Evolutionary conservation across 2,797 vertebrate species (phyloP).

Genomic region (Echiichthys vipera): DNA sequence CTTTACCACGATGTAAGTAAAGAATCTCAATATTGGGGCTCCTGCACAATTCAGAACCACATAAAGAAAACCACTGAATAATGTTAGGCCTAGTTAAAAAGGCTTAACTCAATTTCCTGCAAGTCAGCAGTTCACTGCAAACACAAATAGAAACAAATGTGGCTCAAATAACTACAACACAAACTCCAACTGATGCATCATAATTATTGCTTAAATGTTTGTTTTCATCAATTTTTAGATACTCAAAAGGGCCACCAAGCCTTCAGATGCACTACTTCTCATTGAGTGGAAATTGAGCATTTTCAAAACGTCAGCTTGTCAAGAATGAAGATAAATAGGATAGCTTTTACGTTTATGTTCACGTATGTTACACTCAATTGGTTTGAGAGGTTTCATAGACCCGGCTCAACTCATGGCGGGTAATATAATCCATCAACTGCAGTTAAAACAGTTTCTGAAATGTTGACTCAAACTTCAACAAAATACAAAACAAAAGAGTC

Average conservation of each 20-base stretch:
- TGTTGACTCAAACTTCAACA: not conserved
- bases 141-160: not conserved
- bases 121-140: not conserved
- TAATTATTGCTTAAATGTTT: not conserved
- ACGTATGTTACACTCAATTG: conserved; percentile 5
- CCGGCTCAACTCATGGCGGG: not conserved
- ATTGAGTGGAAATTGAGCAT: not conserved
- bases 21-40: conserved; percentile 23
- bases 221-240: not conserved
- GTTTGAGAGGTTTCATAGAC: conserved; percentile 17
- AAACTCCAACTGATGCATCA: not conserved
- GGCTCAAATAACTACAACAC: not conserved
- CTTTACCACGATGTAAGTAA: conserved; percentile 16
- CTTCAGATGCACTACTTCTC: not conserved
- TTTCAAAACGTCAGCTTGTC: conserved; percentile 3
- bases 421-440: conserved; percentile 17
- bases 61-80: conserved; percentile 36
- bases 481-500: not conserved
- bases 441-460: conserved; percentile 4
- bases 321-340: conserved; percentile 8
- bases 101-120: not conserved
- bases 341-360: conserved; percentile 19
- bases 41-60: conserved; percentile 26
- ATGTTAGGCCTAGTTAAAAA: conserved; percentile 19
- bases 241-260: not conserved